Base-by-base conservation (phyloP, 2,888 invertebrate genomes). In the Parnassius mnemosyne region DNA sequence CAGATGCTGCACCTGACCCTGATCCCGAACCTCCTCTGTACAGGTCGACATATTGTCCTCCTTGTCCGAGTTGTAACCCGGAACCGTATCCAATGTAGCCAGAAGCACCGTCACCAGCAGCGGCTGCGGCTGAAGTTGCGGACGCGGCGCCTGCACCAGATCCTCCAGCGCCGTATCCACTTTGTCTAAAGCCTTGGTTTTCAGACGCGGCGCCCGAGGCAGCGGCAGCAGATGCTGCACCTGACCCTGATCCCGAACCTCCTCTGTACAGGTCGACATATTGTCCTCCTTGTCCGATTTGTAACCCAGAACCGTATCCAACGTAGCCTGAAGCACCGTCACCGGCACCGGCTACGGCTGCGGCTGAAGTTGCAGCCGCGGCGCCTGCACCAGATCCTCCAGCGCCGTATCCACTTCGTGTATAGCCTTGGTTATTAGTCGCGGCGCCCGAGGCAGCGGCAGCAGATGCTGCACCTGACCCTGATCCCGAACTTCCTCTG, bases 291-390 rank as follows among this genome's bases (percentile, higher is more conserved):
- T 16, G 16, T 16, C 16, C 16, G 16, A 16, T 1, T 16, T 16
- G 16, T 16, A 16, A 16, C 1, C 25, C 55, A n/a, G 2, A 12
- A 10, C 47, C 34, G 10, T 13, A 34, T 16, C 47, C 56, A 47
- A 16, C 10, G 43, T 1, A 43, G 11, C 43, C 41, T 13, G 41
- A 9, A n/a, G 41, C 53, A 41, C 63, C 5, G 67, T 59, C 56
- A 10, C 34, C 44, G 12, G 57, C 66, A 13, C 34, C 44, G 12
- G 57, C 66, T 12, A 65, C 65, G 5, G 59, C 50, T 49, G 34
- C 56, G n/a, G 57, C 51, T 44, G 16, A 16, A 16, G 16, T 16
- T 16, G 16, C 16, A 16, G 16, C 16, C 16, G 16, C 16, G 16
- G 16, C 16, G 16, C 16, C 16, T 16, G 16, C 16, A 16, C 16